Percentiles rank a stretch among this genome's conserved stretches.
These are phyloP conservation scores for Syngnathus typhle DNA, from an alignment of 2,113 vertebrate species.

Conservation along the genomic window DNA sequence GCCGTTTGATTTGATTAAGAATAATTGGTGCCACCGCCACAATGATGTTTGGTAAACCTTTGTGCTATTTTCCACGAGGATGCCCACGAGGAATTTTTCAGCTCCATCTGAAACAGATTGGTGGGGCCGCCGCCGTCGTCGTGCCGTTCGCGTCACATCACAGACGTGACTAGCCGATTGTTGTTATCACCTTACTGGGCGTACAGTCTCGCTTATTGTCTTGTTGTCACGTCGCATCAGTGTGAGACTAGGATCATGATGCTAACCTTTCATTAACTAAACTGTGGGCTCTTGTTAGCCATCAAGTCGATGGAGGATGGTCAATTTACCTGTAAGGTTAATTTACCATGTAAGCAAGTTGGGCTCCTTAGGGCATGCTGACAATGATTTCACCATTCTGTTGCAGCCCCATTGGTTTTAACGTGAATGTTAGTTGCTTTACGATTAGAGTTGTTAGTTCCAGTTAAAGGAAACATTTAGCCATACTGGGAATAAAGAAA, in stretches of 20 bases:
- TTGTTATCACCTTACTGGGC: constrained; percentile 79
- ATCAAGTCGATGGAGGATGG: constrained; percentile 3
- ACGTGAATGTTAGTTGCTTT: not conserved
- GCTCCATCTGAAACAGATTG: constrained; percentile 79
- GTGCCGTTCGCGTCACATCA: constrained; percentile 28
- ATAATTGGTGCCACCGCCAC: constrained; percentile 75
- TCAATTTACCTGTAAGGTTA: not conserved
- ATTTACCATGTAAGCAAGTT: not conserved
- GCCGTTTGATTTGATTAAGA: constrained; percentile 79
- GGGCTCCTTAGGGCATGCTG: not conserved
- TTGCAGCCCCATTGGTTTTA: not conserved
- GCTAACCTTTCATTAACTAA: constrained; percentile 19
- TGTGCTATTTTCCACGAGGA: constrained; percentile 81
- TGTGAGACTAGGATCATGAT: constrained; percentile 9
- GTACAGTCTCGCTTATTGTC: constrained; percentile 39
- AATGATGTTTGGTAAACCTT: constrained; percentile 76
- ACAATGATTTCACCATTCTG: not conserved
- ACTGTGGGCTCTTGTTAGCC: constrained; percentile 7
- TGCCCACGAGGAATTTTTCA: constrained; percentile 86
- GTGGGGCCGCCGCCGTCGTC: constrained; percentile 72
- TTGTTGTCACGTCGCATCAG: constrained; percentile 48
- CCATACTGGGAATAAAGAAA: not conserved
- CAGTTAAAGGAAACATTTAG: not conserved
- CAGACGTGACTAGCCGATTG: constrained; percentile 64
- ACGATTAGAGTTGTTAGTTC: not conserved